phyloP scores from a whole-genome alignment of 2,797 vertebrate genomes.

The Ambastaia sidthimunki region DNA sequence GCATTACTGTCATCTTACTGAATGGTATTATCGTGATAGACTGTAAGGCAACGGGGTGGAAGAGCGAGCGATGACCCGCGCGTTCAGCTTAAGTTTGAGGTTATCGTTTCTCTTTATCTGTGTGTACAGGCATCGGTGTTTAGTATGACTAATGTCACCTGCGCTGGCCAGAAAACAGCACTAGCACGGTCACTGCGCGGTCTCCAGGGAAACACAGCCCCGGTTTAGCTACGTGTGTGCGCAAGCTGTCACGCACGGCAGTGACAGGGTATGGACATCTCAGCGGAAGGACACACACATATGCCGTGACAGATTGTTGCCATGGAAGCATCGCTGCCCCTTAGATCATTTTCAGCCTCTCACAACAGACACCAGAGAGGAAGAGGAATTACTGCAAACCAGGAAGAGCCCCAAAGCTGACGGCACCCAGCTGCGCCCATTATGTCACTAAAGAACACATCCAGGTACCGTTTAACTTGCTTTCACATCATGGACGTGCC shows the following conservation, averaged over 20 bases:
- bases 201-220: slow-evolving; percentile 16
- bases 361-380: slow-evolving; percentile 45
- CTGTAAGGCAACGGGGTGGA: slow-evolving; percentile 28
- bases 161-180: slow-evolving; percentile 9
- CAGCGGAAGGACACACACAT: slow-evolving; percentile 57
- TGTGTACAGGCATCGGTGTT: slow-evolving; percentile 24
- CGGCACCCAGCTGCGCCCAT: slow-evolving; percentile 47
- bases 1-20: slow-evolving; percentile 78
- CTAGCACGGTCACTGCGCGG: background rate
- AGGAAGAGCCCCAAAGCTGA: slow-evolving; percentile 52
- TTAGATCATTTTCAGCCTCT: slow-evolving; percentile 57
- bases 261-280: slow-evolving; percentile 55
- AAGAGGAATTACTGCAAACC: slow-evolving; percentile 33
- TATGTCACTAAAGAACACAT: slow-evolving; percentile 7
- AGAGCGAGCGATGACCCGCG: slow-evolving; percentile 26
- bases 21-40: slow-evolving; percentile 71
- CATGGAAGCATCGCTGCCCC: slow-evolving; percentile 56
- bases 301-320: slow-evolving; percentile 63
- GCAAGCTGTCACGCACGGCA: slow-evolving; percentile 1
- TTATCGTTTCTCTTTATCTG: slow-evolving; percentile 41
- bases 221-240: background rate
- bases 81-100: background rate
- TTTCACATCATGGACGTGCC: slow-evolving; percentile 18
- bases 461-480: slow-evolving; percentile 33
- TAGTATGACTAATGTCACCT: slow-evolving; percentile 30